Evolutionary conservation across 2,888 invertebrate species (phyloP).

Genomic region (Zaprionus lineosus): DNA sequence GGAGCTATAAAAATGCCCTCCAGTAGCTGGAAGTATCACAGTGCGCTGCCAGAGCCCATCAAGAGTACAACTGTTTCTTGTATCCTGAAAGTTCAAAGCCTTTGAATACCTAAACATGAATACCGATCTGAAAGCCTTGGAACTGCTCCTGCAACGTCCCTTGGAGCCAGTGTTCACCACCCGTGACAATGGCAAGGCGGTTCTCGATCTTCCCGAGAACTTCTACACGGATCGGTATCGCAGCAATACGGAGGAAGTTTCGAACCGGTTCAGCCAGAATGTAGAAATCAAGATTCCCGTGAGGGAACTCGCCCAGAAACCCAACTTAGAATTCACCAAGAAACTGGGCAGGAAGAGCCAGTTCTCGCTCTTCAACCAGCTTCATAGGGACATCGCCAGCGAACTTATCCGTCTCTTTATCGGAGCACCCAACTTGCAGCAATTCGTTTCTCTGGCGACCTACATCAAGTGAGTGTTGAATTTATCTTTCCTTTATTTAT

Average conservation of each 20-base stretch:
- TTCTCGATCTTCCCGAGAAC: constrained; percentile 80
- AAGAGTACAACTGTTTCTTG: constrained; percentile 12
- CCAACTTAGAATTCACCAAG: constrained; percentile 76
- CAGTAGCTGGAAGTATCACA: constrained; percentile 1
- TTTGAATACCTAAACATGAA: constrained; percentile 67
- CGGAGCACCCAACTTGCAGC: constrained; percentile 85
- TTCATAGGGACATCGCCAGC: constrained; percentile 88
- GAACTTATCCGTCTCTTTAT: constrained; percentile 88
- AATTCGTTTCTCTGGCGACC: constrained; percentile 87
- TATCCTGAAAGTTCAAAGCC: too few species aligned
- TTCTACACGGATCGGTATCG: constrained; percentile 78
- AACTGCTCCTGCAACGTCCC: constrained; percentile 81
- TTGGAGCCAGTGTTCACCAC: constrained; percentile 81
- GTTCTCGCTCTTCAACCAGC: constrained; percentile 90
- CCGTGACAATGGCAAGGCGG: constrained; percentile 78
- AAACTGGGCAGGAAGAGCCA: constrained; percentile 65
- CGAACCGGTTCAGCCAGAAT: constrained; percentile 76
- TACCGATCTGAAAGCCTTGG: constrained; percentile 70
- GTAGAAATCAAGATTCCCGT: constrained; percentile 79
- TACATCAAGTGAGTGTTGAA: constrained; percentile 83
- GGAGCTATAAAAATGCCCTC: constrained; percentile 32
- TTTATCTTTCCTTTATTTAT: rapidly evolving
- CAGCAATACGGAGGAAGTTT: constrained; percentile 70
- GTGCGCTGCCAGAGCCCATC: constrained; percentile 25
- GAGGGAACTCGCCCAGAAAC: constrained; percentile 69